Evolutionary conservation across 2,888 invertebrate genomes (phyloP), one percentile per base, ranked within the genome.

Genomic region (Macrostomum cliftonense): DNA sequence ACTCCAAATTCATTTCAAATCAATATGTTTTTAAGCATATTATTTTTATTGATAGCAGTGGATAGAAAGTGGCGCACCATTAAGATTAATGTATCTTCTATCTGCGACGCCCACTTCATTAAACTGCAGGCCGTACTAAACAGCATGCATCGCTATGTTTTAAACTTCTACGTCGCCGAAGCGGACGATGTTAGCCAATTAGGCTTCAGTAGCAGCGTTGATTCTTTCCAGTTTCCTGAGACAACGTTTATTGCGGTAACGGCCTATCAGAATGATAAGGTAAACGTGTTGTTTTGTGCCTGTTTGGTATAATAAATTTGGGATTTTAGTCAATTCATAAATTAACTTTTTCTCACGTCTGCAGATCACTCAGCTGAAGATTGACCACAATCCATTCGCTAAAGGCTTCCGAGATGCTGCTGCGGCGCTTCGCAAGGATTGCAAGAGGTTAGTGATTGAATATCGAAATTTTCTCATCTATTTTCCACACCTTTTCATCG

Each of bases 151-250:
- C 69, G 69, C 56, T 70, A 69, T 56, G 64, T 67, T 54, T 67
- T 68, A 4, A 56, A 69, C 12, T 57, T 69, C 2, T 68, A 69
- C 58, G 61, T 70, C 28, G 66, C 68, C 0, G 67, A 67, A 49
- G 66, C 67, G 42, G 76, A 80, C 11, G 81, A 86, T 63, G 87
- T 67, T 43, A 66, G 65, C 58, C 63, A 63, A 37, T 64, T 68
- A 64, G 52, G 65, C 12, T 28, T 28, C 28, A 67, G 67, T 64
- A 64, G 63, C 45, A 61, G 63, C 4, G 19, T 38, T 37, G 64
- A 67, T 57, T 68, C 68, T 1, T 68, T 64, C 57, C 60, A 64
- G 20, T 70, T 68, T 52, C 64, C 65, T 2, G 66, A 67, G 53
- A 70, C 70, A 12, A 58, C 60, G 19, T 70, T 70, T 55, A 68